Evolutionary conservation across 2,797 vertebrate genomes (phyloP).

Genomic region (Xenopus petersii): DNA sequence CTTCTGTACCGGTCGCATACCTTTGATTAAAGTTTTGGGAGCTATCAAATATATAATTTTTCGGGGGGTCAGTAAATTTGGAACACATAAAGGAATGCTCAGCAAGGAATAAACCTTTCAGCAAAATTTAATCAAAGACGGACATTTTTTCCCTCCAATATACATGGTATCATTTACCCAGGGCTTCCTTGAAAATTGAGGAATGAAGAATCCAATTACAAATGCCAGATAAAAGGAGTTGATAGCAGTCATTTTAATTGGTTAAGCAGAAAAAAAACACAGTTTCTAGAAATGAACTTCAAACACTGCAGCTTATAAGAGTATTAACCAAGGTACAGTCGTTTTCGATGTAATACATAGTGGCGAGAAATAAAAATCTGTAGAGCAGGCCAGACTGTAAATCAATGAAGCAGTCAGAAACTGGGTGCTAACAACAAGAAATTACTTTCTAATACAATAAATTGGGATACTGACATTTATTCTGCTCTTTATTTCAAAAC

Average conservation of each 20-base stretch:
- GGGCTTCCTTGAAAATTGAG: slow-evolving; percentile 43
- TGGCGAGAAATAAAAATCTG: background rate
- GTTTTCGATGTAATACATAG: too few species aligned
- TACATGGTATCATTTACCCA: slow-evolving; percentile 48
- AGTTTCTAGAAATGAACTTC: background rate
- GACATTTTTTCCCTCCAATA: slow-evolving; percentile 19
- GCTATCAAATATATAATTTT: slow-evolving; percentile 38
- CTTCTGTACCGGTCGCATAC: slow-evolving; percentile 12
- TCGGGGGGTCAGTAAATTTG: slow-evolving; percentile 30
- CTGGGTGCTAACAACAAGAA: background rate
- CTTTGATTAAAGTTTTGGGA: slow-evolving; percentile 46
- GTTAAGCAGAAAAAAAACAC: background rate
- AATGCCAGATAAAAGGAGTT: slow-evolving; percentile 62
- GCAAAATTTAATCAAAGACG: slow-evolving; percentile 36
- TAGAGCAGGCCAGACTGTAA: background rate
- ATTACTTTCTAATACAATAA: slow-evolving; percentile 15
- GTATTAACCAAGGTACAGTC: too few species aligned
- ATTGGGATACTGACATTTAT: background rate
- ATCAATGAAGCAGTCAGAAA: slow-evolving; percentile 13
- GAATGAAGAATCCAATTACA: slow-evolving; percentile 69
- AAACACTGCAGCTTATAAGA: background rate
- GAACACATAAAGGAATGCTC: slow-evolving; percentile 21
- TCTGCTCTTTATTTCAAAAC: too few species aligned
- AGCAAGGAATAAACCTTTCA: slow-evolving; percentile 22
- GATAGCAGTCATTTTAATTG: slow-evolving; percentile 61